Evolutionary conservation across 2,113 vertebrate genomes (phyloP).

Genomic region (Craseonycteris thonglongyai): DNA sequence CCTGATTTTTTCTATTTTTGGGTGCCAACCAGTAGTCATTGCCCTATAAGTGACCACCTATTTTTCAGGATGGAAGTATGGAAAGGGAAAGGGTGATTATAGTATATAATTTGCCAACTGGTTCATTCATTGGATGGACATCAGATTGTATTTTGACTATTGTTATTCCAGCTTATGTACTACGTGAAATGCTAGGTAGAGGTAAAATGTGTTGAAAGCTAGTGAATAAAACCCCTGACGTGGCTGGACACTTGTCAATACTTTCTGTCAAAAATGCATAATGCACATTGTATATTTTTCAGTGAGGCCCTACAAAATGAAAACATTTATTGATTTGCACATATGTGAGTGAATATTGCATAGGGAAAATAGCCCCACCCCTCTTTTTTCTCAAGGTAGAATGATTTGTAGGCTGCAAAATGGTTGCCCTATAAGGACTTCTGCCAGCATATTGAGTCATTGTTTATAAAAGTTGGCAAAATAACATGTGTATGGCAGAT

Average conservation of each 20-base stretch:
- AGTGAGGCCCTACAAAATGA: neutral
- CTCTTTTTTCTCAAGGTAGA: neutral
- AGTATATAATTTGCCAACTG: neutral
- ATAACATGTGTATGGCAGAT: neutral
- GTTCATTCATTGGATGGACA: neutral
- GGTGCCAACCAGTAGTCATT: neutral
- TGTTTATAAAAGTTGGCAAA: conserved; percentile 13
- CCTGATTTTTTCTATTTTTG: neutral
- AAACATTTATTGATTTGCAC: neutral
- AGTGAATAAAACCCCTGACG: neutral
- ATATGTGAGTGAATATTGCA: neutral
- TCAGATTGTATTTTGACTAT: neutral
- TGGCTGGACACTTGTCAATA: neutral
- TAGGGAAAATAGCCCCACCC: neutral
- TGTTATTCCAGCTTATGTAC: neutral
- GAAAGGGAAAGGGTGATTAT: too few species aligned
- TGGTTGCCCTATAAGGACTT: neutral
- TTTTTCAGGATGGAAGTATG: neutral
- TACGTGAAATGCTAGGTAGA: neutral
- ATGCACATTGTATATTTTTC: neutral
- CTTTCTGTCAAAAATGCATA: neutral
- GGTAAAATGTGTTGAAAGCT: neutral
- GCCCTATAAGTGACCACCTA: neutral
- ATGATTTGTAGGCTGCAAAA: neutral
- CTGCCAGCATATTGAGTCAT: neutral